Evolutionary conservation across 2,888 invertebrate genomes (phyloP).

Genomic region (Napeogenes inachia): DNA sequence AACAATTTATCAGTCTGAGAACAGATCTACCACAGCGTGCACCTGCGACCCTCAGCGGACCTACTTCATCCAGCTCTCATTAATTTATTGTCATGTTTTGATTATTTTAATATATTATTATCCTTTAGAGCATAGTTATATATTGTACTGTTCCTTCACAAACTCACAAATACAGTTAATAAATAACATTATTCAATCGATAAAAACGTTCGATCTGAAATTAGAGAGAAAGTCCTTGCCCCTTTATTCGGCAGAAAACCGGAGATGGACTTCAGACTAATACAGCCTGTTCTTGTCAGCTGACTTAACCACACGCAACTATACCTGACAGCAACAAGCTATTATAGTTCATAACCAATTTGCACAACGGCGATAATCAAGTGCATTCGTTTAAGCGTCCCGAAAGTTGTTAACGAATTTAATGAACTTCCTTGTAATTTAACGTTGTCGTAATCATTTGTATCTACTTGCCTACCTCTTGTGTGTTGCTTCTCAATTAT

Average conservation of each 20-base stretch:
- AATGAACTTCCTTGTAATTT: conserved; percentile 14
- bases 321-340: background rate
- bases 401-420: conserved; percentile 15
- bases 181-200: too few species aligned
- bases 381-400: background rate
- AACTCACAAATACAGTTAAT: too few species aligned
- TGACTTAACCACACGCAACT: conserved; percentile 14
- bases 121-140: too few species aligned
- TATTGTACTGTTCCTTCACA: too few species aligned
- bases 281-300: conserved; percentile 23
- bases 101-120: too few species aligned
- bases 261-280: conserved; percentile 23
- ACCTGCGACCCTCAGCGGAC: too few species aligned
- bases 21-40: too few species aligned
- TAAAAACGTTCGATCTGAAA: too few species aligned
- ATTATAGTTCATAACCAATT: background rate
- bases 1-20: too few species aligned
- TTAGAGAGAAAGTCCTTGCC: too few species aligned
- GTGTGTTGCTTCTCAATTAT: background rate
- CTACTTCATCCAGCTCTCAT: too few species aligned
- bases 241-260: background rate
- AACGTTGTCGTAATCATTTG: conserved; percentile 21
- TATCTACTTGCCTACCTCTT: conserved; percentile 13
- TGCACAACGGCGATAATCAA: background rate
- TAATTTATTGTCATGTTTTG: too few species aligned